These are phyloP conservation scores for Brenthis hecate DNA, from an alignment of 2,888 invertebrate species.

Conservation along the genomic window DNA sequence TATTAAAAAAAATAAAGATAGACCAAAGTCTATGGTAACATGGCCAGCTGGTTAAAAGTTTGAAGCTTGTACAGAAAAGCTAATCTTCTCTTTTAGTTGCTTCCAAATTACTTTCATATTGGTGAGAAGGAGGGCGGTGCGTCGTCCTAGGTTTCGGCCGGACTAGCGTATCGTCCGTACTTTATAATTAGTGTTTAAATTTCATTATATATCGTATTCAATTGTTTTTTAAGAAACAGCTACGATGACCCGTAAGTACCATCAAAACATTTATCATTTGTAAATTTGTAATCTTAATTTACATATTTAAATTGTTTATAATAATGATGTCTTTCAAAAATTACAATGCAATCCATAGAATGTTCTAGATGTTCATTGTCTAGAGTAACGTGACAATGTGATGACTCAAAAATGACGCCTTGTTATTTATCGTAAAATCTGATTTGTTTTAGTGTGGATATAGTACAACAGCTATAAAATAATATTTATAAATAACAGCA, in stretches of 20 bases:
- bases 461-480: background rate
- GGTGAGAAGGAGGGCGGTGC: slow-evolving; percentile 75
- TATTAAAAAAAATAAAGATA: background rate
- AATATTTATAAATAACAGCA: background rate
- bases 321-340: slow-evolving; percentile 6
- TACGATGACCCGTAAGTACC: slow-evolving; percentile 77
- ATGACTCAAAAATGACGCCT: slow-evolving; percentile 46
- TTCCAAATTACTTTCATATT: slow-evolving; percentile 65
- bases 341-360: slow-evolving; percentile 49
- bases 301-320: background rate
- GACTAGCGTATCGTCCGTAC: slow-evolving; percentile 81
- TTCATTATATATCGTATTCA: slow-evolving; percentile 40
- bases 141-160: slow-evolving; percentile 81
- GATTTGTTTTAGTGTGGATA: background rate
- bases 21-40: slow-evolving; percentile 41
- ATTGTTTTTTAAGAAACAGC: slow-evolving; percentile 48
- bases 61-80: slow-evolving; percentile 39
- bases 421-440: slow-evolving; percentile 20
- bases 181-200: slow-evolving; percentile 49
- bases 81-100: slow-evolving; percentile 67
- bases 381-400: slow-evolving; percentile 43
- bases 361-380: slow-evolving; percentile 50
- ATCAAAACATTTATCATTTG: slow-evolving; percentile 9
- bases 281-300: background rate
- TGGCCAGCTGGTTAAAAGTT: slow-evolving; percentile 56